Evolutionary conservation across 2,113 vertebrate genomes (phyloP), one percentile per base, ranked within the genome.

Genomic region (Pandion haliaetus): DNA sequence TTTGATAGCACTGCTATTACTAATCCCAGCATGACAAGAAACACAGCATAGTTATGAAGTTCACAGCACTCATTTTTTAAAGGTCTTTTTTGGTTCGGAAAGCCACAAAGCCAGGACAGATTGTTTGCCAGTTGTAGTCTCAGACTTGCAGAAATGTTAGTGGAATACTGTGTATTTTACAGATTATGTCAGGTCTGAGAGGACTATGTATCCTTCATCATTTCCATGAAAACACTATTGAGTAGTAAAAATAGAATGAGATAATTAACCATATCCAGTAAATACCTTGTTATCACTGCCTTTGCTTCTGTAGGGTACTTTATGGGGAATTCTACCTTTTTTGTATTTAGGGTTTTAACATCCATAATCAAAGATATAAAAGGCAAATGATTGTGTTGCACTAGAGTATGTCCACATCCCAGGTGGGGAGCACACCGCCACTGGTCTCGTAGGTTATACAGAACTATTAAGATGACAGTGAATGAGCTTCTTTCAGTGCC

Each of bases 21-120:
- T 96, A 80, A 98, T 96, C 95, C 70, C 97, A 97, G 95, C 95
- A 97, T 97, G 97, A 97, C 96, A 97, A 93, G 94, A 90, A 92
- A 88, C 87, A 87, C 66, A 88, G 77, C 81, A 91, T 77, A 95
- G 87, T 97, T 96, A 90, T 63, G 71, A 87, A 88, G 82, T 96
- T 94, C 17, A 19, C 19, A 83, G 94, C 88, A 59, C 77, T 96
- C 83, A 15, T 76, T 91, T 96, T 82, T 89, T 88, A 73, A 49
- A 85, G 42, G 23, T 84, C 61, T 65, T 95, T 92, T 94, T 94
- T 94, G 40, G 82, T 93, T 88, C 47, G 77, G 57, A 93, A 96
- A 92, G 47, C 73, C 67, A 80, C 69, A 94, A 94, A 94, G 34
- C 59, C 72, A 23, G 44, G 49, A 61, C 49, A 93, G 63, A 38